Conservation (phyloP, 2,888 invertebrate species). For the Parnassius smintheus region DNA sequence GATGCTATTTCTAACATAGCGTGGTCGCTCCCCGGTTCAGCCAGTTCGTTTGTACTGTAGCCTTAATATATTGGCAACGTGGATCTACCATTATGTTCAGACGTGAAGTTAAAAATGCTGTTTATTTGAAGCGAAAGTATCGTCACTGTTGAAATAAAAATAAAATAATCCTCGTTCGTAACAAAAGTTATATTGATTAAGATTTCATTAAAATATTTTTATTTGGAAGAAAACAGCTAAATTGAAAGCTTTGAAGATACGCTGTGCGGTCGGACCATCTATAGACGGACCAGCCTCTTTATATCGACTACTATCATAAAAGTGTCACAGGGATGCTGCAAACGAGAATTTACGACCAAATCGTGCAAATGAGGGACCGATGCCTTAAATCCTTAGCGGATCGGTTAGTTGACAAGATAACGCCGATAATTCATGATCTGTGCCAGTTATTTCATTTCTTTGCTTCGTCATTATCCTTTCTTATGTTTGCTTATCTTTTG, state of each 20-base stretch:
- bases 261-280: conserved; percentile 33
- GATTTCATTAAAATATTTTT: conserved; percentile 17
- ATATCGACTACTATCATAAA: conserved; percentile 59
- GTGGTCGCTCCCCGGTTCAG: too few species aligned
- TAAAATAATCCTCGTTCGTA: too few species aligned
- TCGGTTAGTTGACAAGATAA: conserved; percentile 64
- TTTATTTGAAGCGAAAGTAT: too few species aligned
- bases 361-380: conserved; percentile 73
- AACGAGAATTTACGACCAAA: conserved; percentile 71
- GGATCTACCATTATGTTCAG: too few species aligned
- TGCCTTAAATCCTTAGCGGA: conserved; percentile 60
- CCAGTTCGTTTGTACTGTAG: too few species aligned
- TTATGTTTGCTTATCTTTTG: conserved; percentile 26
- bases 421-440: conserved; percentile 56
- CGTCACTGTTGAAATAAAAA: too few species aligned
- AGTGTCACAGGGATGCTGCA: conserved; percentile 70
- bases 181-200: not conserved
- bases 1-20: too few species aligned
- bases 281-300: conserved; percentile 35
- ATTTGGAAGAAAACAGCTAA: conserved; percentile 24
- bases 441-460: conserved; percentile 35
- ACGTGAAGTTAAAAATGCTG: too few species aligned
- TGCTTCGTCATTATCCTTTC: conserved; percentile 31
- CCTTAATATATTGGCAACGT: too few species aligned
- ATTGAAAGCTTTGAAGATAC: conserved; percentile 26